Base-by-base conservation (phyloP, 2,888 invertebrate species). In the Brachypalpus laphriformis region DNA sequence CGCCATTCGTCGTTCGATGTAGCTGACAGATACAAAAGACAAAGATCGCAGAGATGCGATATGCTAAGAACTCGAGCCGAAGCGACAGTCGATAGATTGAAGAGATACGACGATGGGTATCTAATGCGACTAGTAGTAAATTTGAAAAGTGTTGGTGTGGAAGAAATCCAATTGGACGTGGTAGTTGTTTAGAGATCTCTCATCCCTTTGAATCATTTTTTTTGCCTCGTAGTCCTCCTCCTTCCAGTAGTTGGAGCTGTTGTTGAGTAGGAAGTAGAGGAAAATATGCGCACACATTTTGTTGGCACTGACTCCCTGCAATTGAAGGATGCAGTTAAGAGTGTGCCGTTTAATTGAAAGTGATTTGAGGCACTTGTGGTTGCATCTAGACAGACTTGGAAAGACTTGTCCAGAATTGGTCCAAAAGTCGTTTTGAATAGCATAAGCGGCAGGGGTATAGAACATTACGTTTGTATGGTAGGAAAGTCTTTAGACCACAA, bases 91-190 rank as follows among this genome's bases (percentile, higher is more conserved):
- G 82, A 82, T 86, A 89, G 89, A 88, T 90, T 89, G 88, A 72
- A 74, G 74, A 74, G 78, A 82, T 78, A 83, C 51, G 65, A 82
- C 74, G 82, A 87, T 81, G 81, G 78, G 76, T 87, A 87, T 87
- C 87, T 87, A 87, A 88, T 87, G 87, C 87, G 82, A 82, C 87
- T 87, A 87, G 88, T 87, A 88, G 88, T 88, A 88, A 90, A 90
- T 90, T 89, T 91, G 89, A 89, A 90, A 90, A 91, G 91, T 91
- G 91, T 91, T 91, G 91, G 90, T 89, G 90, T 89, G 90, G 91
- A 91, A 91, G 90, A 88, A 91, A 91, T 91, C 89, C 90, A 91
- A 91, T 91, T 90, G 90, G 91, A 91, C 88, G 85, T 85, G 81
- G 85, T 76, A 85, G 85, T 85, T 81, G 70, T 57, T 68, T 80